phyloP scores from a whole-genome alignment of 2,797 vertebrate genomes.

The Phrynocephalus guinanensis region DNA sequence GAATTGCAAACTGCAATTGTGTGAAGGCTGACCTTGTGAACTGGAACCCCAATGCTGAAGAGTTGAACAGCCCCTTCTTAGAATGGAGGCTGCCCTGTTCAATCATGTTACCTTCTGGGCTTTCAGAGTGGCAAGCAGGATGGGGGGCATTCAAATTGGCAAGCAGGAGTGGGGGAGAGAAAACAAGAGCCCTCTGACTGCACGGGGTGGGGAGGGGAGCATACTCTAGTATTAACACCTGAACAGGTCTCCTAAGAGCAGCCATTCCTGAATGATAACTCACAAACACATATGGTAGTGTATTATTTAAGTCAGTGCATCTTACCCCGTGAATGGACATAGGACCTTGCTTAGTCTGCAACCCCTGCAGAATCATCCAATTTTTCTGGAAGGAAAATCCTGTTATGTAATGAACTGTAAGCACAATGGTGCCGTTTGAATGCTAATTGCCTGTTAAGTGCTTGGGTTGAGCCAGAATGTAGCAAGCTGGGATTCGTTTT shows the following conservation, averaged over 20 bases:
- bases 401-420: neutral
- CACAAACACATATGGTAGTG: neutral
- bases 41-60: neutral
- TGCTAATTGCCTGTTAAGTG: conserved; percentile 25
- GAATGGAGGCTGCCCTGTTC: too few species aligned
- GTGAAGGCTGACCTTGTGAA: neutral
- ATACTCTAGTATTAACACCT: too few species aligned
- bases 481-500: neutral
- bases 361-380: neutral
- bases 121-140: neutral
- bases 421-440: neutral
- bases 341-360: neutral
- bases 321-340: neutral
- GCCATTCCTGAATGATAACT: neutral
- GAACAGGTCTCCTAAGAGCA: neutral
- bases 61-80: neutral
- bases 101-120: too few species aligned
- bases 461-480: neutral
- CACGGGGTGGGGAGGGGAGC: too few species aligned
- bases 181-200: neutral
- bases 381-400: conserved; percentile 14
- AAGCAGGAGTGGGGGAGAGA: neutral
- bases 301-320: neutral
- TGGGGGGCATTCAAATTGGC: neutral
- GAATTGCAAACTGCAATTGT: neutral